Percentiles rank a stretch among this genome's conserved stretches.
Conservation (phyloP, 1,140 invertebrate species). For the Phortica variegata region DNA sequence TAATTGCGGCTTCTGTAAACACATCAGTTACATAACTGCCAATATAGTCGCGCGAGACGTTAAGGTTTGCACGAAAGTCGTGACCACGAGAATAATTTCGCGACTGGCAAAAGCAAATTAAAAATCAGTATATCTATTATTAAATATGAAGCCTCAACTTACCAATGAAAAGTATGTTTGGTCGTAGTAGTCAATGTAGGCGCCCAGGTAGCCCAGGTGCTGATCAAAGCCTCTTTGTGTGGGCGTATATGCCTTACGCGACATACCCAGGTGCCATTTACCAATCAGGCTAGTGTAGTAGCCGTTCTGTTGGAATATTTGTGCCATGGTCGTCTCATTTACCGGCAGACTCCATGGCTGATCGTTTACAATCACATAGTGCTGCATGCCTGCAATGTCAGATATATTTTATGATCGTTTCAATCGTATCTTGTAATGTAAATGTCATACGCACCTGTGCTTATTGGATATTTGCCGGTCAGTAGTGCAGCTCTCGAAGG, state of each 20-base stretch:
- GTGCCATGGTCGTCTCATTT: slow-evolving; percentile 71
- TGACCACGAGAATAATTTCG: slow-evolving; percentile 60
- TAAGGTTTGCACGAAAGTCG: slow-evolving; percentile 68
- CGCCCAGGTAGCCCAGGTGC: slow-evolving; percentile 80
- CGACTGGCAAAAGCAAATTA: slow-evolving; percentile 5
- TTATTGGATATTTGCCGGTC: slow-evolving; percentile 82
- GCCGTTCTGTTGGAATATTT: slow-evolving; percentile 73
- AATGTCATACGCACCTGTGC: slow-evolving; percentile 62
- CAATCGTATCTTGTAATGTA: too few relatives aligned
- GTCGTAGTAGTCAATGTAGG: slow-evolving; percentile 80
- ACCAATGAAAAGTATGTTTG: slow-evolving; percentile 66
- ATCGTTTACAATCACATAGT: slow-evolving; percentile 71
- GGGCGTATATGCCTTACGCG: slow-evolving; percentile 71
- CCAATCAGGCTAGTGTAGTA: slow-evolving; percentile 82
- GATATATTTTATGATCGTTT: background rate
- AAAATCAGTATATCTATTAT: background rate
- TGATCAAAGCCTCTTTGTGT: slow-evolving; percentile 77
- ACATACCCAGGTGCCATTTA: slow-evolving; percentile 86
- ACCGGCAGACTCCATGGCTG: slow-evolving; percentile 75
- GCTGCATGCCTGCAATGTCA: slow-evolving; percentile 71
- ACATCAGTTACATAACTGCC: slow-evolving; percentile 77
- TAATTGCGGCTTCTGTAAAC: slow-evolving; percentile 70
- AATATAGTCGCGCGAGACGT: slow-evolving; percentile 61
- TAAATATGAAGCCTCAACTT: too few relatives aligned
- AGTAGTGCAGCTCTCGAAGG: slow-evolving; percentile 77